Conservation (phyloP, 2,888 invertebrate genomes). For the Disparrhopalites patrizii region DNA sequence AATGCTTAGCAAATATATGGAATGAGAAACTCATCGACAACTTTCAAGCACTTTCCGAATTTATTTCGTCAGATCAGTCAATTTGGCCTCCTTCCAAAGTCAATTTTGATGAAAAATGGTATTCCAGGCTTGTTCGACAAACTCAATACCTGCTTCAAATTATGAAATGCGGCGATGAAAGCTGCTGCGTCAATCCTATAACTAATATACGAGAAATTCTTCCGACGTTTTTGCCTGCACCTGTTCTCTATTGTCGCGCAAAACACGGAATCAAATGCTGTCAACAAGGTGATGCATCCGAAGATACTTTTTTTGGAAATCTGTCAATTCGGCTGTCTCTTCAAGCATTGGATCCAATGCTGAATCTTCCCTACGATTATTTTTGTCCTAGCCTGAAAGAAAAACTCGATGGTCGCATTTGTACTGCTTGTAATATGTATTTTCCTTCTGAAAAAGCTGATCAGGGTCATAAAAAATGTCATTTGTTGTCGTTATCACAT, state of each 20-base stretch:
- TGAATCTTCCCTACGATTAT: constrained; percentile 6
- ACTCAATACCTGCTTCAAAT: not conserved
- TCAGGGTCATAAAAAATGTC: too few species aligned
- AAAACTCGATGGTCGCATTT: not conserved
- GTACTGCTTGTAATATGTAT: not conserved
- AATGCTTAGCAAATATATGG: constrained; percentile 21
- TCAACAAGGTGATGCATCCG: not conserved
- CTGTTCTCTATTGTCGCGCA: not conserved
- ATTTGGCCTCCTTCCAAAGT: too few species aligned
- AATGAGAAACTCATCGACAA: constrained; percentile 21
- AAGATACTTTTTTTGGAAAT: not conserved
- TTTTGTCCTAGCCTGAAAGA: not conserved
- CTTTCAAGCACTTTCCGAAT: too few species aligned
- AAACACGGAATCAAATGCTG: not conserved
- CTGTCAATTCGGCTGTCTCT: not conserved
- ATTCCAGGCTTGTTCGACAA: not conserved
- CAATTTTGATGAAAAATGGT: not conserved
- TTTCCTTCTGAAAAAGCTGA: too few species aligned
- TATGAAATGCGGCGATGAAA: not conserved
- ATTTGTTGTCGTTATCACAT: too few species aligned
- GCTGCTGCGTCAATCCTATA: not conserved
- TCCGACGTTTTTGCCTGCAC: not conserved
- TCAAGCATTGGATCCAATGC: not conserved
- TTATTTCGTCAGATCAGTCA: too few species aligned
- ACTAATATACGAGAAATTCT: too few species aligned